These are phyloP conservation scores for Myotis vivesi DNA, from an alignment of 2,797 vertebrate species.

Conservation along the genomic window DNA sequence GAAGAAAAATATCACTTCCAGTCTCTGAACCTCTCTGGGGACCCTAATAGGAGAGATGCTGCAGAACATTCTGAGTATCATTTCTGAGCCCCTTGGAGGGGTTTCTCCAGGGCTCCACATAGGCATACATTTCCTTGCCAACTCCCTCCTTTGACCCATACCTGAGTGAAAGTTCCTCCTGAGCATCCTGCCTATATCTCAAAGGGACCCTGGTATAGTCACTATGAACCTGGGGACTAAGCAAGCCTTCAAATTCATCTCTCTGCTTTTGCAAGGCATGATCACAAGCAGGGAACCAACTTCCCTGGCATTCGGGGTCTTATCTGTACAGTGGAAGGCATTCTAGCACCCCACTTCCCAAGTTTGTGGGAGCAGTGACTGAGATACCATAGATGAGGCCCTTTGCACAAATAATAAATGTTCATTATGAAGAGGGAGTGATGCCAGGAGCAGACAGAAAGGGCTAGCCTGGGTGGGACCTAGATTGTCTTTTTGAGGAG, in stretches of 20 bases:
- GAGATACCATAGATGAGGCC: not conserved
- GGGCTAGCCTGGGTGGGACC: not conserved
- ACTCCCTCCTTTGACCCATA: not conserved
- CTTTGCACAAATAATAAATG: not conserved
- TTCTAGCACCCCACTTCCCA: no score
- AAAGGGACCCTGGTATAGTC: not conserved
- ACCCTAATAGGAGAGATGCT: not conserved
- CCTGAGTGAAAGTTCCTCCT: not conserved
- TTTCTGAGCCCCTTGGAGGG: rapidly evolving
- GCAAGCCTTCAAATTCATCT: not conserved
- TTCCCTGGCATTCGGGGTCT: not conserved
- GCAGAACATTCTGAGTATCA: not conserved
- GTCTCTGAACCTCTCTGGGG: constrained; percentile 16
- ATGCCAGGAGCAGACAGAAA: not conserved
- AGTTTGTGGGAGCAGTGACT: not conserved
- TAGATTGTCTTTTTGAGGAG: not conserved
- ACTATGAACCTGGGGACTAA: not conserved
- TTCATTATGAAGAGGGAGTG: not conserved
- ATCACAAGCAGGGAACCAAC: rapidly evolving
- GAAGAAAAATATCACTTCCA: not conserved
- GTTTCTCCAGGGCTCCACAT: not conserved
- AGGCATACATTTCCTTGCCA: not conserved
- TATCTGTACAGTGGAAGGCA: not conserved
- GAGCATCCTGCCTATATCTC: not conserved
- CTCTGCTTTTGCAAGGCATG: not conserved